Evolutionary conservation across 2,888 invertebrate genomes (phyloP).

Genomic region (Pyrgus malvae): DNA sequence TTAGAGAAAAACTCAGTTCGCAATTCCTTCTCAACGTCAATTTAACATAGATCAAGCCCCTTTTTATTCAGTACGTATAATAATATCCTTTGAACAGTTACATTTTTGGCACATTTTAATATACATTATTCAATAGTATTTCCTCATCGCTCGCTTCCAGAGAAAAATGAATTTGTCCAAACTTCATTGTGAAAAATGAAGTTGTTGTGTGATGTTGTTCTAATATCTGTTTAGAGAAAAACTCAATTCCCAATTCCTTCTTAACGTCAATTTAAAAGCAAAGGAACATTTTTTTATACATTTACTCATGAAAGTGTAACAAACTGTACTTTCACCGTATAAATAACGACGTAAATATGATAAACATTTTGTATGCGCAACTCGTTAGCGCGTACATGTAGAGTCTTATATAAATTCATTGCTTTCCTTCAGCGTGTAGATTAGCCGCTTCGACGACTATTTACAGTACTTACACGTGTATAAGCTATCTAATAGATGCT

Average conservation of each 20-base stretch:
- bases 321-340: constrained; percentile 20
- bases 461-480: constrained; percentile 6
- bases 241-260: background rate
- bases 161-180: too few species aligned
- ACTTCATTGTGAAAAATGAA: too few species aligned
- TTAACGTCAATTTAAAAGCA: background rate
- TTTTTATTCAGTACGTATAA: too few species aligned
- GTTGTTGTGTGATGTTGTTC: too few species aligned
- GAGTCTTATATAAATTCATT: constrained; percentile 18
- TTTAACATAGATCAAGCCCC: too few species aligned
- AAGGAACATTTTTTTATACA: background rate
- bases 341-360: constrained; percentile 22
- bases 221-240: too few species aligned
- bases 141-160: too few species aligned
- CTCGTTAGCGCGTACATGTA: background rate
- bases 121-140: too few species aligned
- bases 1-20: background rate
- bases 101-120: too few species aligned
- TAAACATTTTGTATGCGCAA: constrained; percentile 23
- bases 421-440: constrained; percentile 11
- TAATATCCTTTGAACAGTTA: too few species aligned
- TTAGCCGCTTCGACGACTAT: background rate
- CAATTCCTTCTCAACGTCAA: background rate
- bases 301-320: constrained; percentile 24
- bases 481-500: background rate